A percentile compares a stretch with the other conserved stretches of the same genome.
Conservation (phyloP, 2,113 vertebrate genomes). For the Gavia stellata region DNA sequence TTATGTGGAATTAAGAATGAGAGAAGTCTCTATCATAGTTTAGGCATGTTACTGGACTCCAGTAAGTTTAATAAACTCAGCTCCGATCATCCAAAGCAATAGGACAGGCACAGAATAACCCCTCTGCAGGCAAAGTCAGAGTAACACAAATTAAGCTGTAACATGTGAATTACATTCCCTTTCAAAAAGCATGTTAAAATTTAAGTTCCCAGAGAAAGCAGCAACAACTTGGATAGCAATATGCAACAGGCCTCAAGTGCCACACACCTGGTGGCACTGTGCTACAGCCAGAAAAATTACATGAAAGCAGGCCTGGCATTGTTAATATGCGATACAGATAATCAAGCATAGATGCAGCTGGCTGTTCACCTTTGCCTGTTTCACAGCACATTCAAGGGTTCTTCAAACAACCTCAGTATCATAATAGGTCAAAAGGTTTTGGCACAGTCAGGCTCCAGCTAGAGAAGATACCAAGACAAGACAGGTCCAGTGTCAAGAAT, state of each 20-base stretch:
- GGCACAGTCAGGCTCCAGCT: background rate
- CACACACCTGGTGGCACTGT: constrained; percentile 27
- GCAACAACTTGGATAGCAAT: background rate
- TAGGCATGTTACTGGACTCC: background rate
- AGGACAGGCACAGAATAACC: background rate
- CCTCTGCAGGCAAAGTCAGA: background rate
- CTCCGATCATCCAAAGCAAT: background rate
- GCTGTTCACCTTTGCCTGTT: background rate
- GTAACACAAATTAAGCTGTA: background rate
- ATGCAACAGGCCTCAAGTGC: background rate
- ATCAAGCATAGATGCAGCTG: background rate
- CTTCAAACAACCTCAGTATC: background rate
- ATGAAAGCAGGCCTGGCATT: background rate
- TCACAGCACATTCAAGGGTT: background rate
- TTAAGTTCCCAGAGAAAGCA: background rate
- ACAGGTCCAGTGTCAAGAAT: background rate
- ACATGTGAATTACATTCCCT: accelerated
- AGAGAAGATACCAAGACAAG: background rate
- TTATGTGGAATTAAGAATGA: background rate
- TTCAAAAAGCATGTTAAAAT: background rate
- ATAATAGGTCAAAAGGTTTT: background rate
- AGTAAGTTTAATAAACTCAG: background rate
- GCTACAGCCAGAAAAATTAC: background rate
- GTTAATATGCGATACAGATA: accelerated
- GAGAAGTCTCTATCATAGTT: background rate